Percentiles rank a stretch among this genome's conserved stretches.
Evolutionary conservation across 2,113 vertebrate genomes (phyloP).

Genomic region (Sisor rabdophorus): DNA sequence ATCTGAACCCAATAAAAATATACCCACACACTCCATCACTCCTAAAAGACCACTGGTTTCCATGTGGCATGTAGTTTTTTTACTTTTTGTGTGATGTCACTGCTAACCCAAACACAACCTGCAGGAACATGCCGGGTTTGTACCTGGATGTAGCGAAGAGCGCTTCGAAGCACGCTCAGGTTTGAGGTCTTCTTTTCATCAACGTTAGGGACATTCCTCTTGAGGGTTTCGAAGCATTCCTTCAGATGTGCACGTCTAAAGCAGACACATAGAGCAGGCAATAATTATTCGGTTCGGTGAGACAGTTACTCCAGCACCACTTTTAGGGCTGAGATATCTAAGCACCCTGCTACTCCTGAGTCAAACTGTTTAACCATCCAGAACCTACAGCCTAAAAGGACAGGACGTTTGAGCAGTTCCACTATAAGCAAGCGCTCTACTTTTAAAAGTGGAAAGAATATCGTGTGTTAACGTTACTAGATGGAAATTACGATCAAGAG

Average conservation of each 20-base stretch:
- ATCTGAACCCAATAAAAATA: too few relatives aligned
- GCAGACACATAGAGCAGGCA: conserved; percentile 14
- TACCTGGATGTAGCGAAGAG: conserved; percentile 98
- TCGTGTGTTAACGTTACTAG: too few relatives aligned
- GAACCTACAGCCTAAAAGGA: not conserved
- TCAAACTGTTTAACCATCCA: not conserved
- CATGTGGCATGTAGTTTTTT: not conserved
- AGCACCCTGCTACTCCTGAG: not conserved
- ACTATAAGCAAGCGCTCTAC: not conserved
- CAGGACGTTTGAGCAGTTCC: not conserved
- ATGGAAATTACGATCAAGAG: too few relatives aligned
- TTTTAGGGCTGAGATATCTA: not conserved
- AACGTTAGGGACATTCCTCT: conserved; percentile 94
- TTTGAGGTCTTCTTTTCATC: conserved; percentile 99
- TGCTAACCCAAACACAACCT: not conserved
- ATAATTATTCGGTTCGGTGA: not conserved
- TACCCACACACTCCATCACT: too few relatives aligned
- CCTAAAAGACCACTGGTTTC: not conserved
- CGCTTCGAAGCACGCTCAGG: conserved; percentile 92
- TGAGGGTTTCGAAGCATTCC: conserved; percentile 97
- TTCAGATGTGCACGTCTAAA: conserved; percentile 93
- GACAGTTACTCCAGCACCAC: not conserved
- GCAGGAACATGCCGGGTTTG: not conserved
- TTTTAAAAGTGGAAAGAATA: not conserved
- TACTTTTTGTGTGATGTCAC: not conserved